Evolutionary conservation across 1,140 invertebrate species (phyloP).

Genomic region (Neodiprion pinetum): DNA sequence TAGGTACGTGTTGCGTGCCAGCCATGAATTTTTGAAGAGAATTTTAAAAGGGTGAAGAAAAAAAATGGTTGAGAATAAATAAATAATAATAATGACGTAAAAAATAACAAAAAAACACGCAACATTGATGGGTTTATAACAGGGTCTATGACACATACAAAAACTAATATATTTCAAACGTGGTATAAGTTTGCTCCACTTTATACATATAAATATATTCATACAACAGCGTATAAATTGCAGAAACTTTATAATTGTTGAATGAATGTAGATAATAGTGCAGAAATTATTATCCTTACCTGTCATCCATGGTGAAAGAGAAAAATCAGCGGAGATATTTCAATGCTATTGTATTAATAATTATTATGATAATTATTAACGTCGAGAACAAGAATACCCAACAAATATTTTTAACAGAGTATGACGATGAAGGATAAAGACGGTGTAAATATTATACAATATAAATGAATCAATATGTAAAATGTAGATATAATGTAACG

Average conservation of each 20-base stretch:
- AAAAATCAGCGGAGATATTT: conserved; percentile 18
- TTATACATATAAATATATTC: background rate
- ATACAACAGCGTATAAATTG: background rate
- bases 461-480: conserved; percentile 17
- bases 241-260: background rate
- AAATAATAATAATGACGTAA: background rate
- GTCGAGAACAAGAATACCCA: conserved; percentile 32
- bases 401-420: conserved; percentile 57
- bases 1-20: background rate
- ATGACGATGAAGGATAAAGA: background rate
- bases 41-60: background rate
- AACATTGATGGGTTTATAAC: conserved; percentile 8
- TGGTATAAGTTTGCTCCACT: no score
- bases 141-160: conserved; percentile 11
- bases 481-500: conserved; percentile 20
- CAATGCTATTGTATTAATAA: no score
- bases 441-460: conserved; percentile 27
- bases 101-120: background rate
- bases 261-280: no score
- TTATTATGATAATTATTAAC: no score
- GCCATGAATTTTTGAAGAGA: background rate
- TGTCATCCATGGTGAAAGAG: conserved; percentile 18
- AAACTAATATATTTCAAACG: background rate
- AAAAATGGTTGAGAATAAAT: background rate
- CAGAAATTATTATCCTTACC: background rate